phyloP scores from a whole-genome alignment of 2,113 vertebrate genomes.

The Pelmatolapia mariae region DNA sequence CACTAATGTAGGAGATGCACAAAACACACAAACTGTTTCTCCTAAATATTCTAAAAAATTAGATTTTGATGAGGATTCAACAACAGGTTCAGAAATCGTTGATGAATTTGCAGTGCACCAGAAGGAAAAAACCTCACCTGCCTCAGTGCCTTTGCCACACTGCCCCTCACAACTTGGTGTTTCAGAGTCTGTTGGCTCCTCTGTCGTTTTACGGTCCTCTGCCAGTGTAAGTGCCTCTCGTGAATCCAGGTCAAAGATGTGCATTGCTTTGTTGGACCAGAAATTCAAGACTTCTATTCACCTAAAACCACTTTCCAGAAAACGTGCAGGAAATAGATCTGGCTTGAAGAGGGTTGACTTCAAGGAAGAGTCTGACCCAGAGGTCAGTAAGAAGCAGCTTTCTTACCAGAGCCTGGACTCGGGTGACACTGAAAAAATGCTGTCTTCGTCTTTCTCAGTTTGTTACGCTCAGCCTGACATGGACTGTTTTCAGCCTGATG shows the following conservation, averaged over 20 bases:
- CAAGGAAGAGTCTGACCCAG: neutral
- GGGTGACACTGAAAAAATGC: neutral
- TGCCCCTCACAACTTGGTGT: neutral
- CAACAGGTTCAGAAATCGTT: neutral
- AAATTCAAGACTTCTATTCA: neutral
- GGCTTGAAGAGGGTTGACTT: neutral
- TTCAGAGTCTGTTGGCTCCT: neutral
- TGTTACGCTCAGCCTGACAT: neutral
- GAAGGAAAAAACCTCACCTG: neutral
- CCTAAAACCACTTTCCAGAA: neutral
- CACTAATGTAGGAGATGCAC: neutral
- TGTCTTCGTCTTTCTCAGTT: neutral
- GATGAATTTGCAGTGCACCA: neutral
- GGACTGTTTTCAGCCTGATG: neutral
- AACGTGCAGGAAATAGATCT: neutral
- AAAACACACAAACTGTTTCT: neutral
- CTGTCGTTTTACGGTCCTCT: neutral
- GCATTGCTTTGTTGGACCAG: neutral
- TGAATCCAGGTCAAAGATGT: neutral
- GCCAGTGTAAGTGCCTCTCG: slow-evolving; percentile 9
- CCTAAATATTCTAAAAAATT: slow-evolving; percentile 22
- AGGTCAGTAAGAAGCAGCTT: neutral
- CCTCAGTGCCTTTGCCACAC: slow-evolving; percentile 15
- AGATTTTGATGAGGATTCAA: slow-evolving; percentile 9
- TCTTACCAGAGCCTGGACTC: neutral